Evolutionary conservation across 2,888 invertebrate species (phyloP).

Genomic region (Tipula lateralis): DNA sequence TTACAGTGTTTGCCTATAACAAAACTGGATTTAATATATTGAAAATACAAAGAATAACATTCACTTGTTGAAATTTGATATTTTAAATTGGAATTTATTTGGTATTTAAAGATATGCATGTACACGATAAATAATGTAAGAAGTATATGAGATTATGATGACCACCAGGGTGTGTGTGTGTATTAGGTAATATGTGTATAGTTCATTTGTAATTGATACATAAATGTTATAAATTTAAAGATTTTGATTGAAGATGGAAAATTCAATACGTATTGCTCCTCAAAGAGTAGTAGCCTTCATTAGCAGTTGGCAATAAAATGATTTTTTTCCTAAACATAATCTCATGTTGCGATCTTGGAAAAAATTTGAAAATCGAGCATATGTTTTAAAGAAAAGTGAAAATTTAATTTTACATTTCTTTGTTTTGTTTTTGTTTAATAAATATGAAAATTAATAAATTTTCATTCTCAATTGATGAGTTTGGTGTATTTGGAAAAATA

Average conservation of each 20-base stretch:
- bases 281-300: neutral
- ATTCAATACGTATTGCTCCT: no score
- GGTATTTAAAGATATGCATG: neutral
- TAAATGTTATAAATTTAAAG: neutral
- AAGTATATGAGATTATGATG: neutral
- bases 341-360: neutral
- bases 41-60: neutral
- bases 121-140: no score
- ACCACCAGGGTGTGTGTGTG: neutral
- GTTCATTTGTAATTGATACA: neutral
- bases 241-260: neutral
- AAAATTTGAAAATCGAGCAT: neutral
- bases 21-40: neutral
- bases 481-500: neutral
- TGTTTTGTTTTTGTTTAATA: neutral
- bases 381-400: neutral
- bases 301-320: neutral
- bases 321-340: neutral
- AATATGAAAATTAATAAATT: neutral
- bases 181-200: neutral
- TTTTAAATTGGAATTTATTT: conserved; percentile 1
- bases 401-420: neutral
- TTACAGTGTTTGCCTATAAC: neutral
- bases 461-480: neutral
- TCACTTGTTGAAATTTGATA: neutral